Evolutionary conservation across 2,113 vertebrate genomes (phyloP).

Genomic region (Larimichthys crocea): DNA sequence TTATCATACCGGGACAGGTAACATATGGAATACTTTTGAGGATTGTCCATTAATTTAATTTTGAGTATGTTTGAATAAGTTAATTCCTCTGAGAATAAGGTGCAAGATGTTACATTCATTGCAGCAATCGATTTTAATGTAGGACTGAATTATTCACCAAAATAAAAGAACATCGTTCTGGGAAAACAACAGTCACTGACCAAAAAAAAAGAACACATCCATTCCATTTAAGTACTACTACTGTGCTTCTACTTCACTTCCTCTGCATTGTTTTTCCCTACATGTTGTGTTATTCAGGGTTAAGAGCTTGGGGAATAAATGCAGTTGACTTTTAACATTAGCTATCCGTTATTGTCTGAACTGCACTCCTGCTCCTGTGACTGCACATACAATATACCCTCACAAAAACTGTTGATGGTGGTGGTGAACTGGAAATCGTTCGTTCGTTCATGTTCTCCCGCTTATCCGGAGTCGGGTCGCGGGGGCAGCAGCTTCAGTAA

Average conservation of each 20-base stretch:
- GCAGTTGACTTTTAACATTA: no score
- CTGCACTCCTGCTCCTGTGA: no score
- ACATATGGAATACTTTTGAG: background rate
- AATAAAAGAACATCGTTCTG: background rate
- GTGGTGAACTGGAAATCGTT: background rate
- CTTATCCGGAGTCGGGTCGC: no score
- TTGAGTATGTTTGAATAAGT: background rate
- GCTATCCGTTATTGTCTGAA: no score
- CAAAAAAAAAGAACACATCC: background rate
- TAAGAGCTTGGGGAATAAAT: background rate
- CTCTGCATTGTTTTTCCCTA: background rate
- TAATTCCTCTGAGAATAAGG: background rate
- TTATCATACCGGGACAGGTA: slow-evolving; percentile 9
- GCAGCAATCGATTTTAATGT: background rate
- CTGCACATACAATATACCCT: no score
- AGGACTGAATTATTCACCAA: background rate
- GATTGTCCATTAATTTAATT: slow-evolving; percentile 6
- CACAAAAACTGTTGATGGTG: no score
- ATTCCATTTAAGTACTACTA: background rate
- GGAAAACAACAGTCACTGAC: background rate
- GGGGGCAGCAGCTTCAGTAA: no score
- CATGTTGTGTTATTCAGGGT: background rate
- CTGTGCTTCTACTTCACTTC: background rate
- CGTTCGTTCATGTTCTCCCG: no score
- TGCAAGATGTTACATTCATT: background rate